Base-by-base conservation (phyloP, 2,888 invertebrate species). In the Hoplodrina blanda region DNA sequence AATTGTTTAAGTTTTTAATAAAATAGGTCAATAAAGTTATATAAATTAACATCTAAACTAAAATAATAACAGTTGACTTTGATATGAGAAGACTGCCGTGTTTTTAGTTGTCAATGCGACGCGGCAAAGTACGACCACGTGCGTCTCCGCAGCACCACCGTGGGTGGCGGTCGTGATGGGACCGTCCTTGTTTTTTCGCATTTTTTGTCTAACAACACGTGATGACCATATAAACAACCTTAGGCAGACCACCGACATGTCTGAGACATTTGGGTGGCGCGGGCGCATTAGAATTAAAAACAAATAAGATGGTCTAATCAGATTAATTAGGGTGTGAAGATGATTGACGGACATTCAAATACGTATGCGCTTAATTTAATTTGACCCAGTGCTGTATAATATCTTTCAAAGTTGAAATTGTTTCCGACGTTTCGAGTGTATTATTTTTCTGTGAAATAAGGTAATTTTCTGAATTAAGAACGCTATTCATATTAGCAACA, bases 121-220 rank as follows among this genome's bases (percentile, higher is more conserved):
- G 78, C 77, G 41, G 4, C 41, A 8, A n/a, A 41, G 41, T 41
- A 8, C 41, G 84, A 76, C 79, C 88, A 88, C 90, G 91, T 89
- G 88, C 82, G 86, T 62, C 19, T 25, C 57, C 73, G 44, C 54
- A 25, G 61, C 63, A 17, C 54, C 81, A 60, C 71, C 77, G 88
- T 89, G 89, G 89, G 89, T 90, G 90, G 90, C 76, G 75, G 46
- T 17, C 33, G 50, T 19, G 68, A 49, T 55, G 69, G 76, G 60
- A 63, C 65, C 70, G 70, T 60, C 63, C 65, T 64, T 52, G 80
- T 83, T 81, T 78, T 79, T 80, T 79, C 81, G 64, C 69, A 69
- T 86, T 88, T 76, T 88, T 85, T 84, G 59, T 88, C 85, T 89
- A 87, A 86, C 82, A 78, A 90, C 90, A 90, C 89, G 88, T 91